Evolutionary conservation across 2,888 invertebrate species (phyloP).

Genomic region (Petrolisthes cinctipes): DNA sequence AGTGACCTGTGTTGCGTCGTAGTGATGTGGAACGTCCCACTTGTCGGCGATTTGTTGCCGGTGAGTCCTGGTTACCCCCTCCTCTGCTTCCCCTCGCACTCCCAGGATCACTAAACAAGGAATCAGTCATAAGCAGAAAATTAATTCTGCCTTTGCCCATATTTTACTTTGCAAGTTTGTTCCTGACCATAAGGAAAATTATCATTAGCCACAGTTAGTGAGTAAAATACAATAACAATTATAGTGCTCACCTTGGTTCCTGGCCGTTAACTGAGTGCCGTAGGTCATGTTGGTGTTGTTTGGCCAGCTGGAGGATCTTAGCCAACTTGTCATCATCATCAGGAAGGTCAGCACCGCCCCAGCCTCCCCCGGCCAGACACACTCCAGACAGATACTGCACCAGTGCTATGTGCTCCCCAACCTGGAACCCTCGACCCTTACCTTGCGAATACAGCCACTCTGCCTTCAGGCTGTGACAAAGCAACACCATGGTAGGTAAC

Average conservation of each 20-base stretch:
- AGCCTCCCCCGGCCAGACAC: slow-evolving; percentile 67
- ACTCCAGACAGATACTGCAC: slow-evolving; percentile 79
- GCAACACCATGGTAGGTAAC: too few species aligned
- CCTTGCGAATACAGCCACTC: slow-evolving; percentile 97
- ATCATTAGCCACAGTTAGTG: too few species aligned
- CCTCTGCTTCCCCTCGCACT: slow-evolving; percentile 51
- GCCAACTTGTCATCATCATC: slow-evolving; percentile 67
- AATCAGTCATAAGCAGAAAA: not conserved
- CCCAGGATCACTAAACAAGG: slow-evolving; percentile 40
- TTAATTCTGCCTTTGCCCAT: too few species aligned
- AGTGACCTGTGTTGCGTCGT: slow-evolving; percentile 59
- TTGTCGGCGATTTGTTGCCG: slow-evolving; percentile 34
- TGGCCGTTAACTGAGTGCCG: slow-evolving; percentile 58
- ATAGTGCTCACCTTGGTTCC: slow-evolving; percentile 5
- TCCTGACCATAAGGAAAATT: too few species aligned
- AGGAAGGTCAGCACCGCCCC: slow-evolving; percentile 67
- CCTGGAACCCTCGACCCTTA: slow-evolving; percentile 86
- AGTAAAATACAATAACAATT: too few species aligned
- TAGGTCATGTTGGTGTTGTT: slow-evolving; percentile 69
- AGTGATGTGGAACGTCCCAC: slow-evolving; percentile 44
- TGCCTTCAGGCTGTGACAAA: slow-evolving; percentile 81
- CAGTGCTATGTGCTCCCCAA: slow-evolving; percentile 85
- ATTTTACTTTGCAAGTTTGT: too few species aligned
- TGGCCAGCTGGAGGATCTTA: slow-evolving; percentile 70
- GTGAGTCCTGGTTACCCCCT: slow-evolving; percentile 55